Evolutionary conservation across 1,140 invertebrate species (phyloP).

Genomic region (Tetragonula clypearis): DNA sequence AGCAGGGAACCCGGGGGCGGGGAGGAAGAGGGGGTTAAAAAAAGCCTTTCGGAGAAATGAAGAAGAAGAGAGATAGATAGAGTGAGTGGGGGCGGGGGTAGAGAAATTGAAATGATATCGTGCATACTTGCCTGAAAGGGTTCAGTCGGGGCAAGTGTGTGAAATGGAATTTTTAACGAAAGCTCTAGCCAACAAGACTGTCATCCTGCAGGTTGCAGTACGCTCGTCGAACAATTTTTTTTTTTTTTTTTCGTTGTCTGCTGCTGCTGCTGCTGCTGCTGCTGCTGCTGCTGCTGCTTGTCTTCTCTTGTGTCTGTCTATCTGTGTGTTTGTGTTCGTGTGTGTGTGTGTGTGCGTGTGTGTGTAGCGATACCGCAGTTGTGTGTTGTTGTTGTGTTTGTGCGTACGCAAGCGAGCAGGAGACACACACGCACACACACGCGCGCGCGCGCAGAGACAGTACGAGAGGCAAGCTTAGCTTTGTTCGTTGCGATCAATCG

Average conservation of each 20-base stretch:
- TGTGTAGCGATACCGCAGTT: background rate
- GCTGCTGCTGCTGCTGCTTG: background rate
- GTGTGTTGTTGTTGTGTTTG: background rate
- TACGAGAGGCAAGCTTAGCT: conserved; percentile 38
- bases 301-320: background rate
- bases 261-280: background rate
- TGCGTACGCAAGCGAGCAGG: conserved; percentile 34
- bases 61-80: too few relatives aligned
- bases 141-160: conserved; percentile 67
- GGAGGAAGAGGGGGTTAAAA: too few relatives aligned
- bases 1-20: too few relatives aligned
- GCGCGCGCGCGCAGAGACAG: too few relatives aligned
- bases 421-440: background rate
- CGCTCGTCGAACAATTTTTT: background rate
- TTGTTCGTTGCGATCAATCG: conserved; percentile 61
- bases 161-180: conserved; percentile 62
- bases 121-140: conserved; percentile 65
- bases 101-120: conserved; percentile 49
- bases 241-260: conserved; percentile 17
- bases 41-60: too few relatives aligned
- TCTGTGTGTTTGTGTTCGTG: too few relatives aligned
- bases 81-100: background rate
- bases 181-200: conserved; percentile 51
- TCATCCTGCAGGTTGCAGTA: conserved; percentile 17
- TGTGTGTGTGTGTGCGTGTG: background rate